Evolutionary conservation across 2,888 invertebrate species (phyloP), one percentile per base, ranked within the genome.

Genomic region (Zele albiditarsus): DNA sequence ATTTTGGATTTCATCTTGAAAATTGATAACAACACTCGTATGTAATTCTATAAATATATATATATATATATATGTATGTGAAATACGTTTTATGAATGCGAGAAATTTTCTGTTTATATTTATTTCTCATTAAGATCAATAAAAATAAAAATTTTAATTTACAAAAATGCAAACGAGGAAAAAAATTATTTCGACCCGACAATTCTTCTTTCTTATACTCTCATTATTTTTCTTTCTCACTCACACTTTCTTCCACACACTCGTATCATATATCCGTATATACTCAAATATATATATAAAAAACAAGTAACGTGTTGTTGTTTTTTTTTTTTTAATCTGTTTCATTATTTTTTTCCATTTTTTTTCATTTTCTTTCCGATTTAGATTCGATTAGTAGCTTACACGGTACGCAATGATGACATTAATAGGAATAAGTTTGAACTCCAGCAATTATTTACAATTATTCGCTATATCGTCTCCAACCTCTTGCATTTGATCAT

Each of bases 361-460:
- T 25, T 66, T 77, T 38, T 38, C 38, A 73, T 57, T 72, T 53
- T 71, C 57, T 62, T 63, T 53, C 49, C 53, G 46, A 60, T 71
- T 79, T 79, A 78, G 77, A 78, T 77, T 80, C 79, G 76, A 78
- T 79, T 79, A 78, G 75, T 78, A 76, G 80, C 78, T 80, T 79
- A 79, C 77, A 80, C 76, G 76, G 74, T 78, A 79, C 77, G 77
- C 78, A 73, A 73, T 80, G 78, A 80, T 79, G 79, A 80, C 77
- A 75, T 73, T 85, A 85, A 86, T 87, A 88, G 86, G 86, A 88
- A 87, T 88, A 88, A 85, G 84, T 85, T 88, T 86, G 83, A 87
- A 88, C 85, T 87, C 83, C 82, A 85, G 85, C 85, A 85, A 85
- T 85, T 88, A 88, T 87, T 84, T 89, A 89, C 89, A 89, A 85